phyloP scores from a whole-genome alignment of 2,888 invertebrate genomes.

The Drosophila mimetica region DNA sequence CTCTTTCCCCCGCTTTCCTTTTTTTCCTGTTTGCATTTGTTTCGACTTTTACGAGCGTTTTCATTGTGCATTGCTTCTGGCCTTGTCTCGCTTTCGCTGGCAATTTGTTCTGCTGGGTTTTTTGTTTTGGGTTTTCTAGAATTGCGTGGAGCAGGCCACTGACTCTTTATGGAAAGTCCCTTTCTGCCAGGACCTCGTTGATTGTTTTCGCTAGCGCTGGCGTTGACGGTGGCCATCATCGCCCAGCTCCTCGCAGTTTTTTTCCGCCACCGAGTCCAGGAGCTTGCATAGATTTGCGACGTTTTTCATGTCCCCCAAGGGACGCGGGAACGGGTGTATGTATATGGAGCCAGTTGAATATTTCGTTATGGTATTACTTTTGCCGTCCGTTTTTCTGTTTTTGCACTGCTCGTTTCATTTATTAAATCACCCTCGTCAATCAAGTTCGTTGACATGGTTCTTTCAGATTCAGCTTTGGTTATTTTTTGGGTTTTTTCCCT shows the following conservation, averaged over 20 bases:
- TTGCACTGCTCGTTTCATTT: conserved; percentile 53
- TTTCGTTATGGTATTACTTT: conserved; percentile 44
- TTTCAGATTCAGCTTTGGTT: conserved; percentile 37
- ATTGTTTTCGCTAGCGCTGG: conserved; percentile 41
- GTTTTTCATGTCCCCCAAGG: conserved; percentile 17
- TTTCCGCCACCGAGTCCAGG: conserved; percentile 22
- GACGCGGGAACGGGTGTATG: neutral
- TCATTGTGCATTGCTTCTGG: conserved; percentile 47
- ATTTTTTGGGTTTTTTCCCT: conserved; percentile 23
- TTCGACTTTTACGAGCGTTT: conserved; percentile 50
- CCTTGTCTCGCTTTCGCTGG: conserved; percentile 32
- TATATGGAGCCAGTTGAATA: conserved; percentile 22
- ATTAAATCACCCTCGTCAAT: conserved; percentile 80
- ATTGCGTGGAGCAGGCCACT: conserved; percentile 30
- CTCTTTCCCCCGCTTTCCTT: neutral
- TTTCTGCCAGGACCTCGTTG: conserved; percentile 24
- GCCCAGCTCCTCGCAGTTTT: conserved; percentile 16
- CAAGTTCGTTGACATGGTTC: conserved; percentile 73
- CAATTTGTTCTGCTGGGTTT: conserved; percentile 23
- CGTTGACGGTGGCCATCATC: conserved; percentile 36
- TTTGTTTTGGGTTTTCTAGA: conserved; percentile 24
- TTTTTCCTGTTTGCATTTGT: conserved; percentile 30
- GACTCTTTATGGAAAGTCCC: conserved; percentile 35
- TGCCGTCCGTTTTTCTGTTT: conserved; percentile 21
- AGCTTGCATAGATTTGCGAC: conserved; percentile 41